phyloP scores from a whole-genome alignment of 1,140 invertebrate species.

The Papilio xuthus region DNA sequence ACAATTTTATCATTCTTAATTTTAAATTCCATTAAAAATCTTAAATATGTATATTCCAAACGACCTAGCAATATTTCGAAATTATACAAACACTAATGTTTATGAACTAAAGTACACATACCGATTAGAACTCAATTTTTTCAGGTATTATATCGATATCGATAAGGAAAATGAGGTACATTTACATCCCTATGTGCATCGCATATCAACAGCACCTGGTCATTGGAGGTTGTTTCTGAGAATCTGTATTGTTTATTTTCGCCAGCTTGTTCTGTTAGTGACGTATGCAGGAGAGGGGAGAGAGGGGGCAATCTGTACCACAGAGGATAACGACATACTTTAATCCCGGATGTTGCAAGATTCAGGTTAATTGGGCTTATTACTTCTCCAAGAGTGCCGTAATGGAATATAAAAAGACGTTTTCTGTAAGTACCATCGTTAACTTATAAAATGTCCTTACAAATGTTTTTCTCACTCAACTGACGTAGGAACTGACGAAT shows the following conservation, averaged over 20 bases:
- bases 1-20: too few relatives aligned
- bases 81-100: too few relatives aligned
- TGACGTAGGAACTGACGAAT: background rate
- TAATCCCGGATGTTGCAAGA: background rate
- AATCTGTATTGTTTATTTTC: conserved; percentile 37
- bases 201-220: conserved; percentile 37
- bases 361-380: conserved; percentile 1
- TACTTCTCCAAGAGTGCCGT: background rate
- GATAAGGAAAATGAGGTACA: background rate
- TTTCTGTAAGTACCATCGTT: background rate
- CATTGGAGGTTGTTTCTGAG: conserved; percentile 35
- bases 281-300: background rate
- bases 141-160: conserved; percentile 9
- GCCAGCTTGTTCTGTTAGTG: conserved; percentile 5
- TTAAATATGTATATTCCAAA: too few relatives aligned
- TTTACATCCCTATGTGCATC: conserved; percentile 5
- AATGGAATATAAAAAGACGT: background rate
- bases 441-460: background rate
- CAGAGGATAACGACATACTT: conserved; percentile 26
- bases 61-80: too few relatives aligned
- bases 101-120: too few relatives aligned
- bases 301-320: background rate
- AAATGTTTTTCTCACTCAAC: background rate
- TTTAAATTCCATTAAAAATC: too few relatives aligned
- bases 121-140: background rate